These are phyloP conservation scores for Melitaea cinxia DNA, from an alignment of 1,140 invertebrate genomes.

Conservation along the genomic window DNA sequence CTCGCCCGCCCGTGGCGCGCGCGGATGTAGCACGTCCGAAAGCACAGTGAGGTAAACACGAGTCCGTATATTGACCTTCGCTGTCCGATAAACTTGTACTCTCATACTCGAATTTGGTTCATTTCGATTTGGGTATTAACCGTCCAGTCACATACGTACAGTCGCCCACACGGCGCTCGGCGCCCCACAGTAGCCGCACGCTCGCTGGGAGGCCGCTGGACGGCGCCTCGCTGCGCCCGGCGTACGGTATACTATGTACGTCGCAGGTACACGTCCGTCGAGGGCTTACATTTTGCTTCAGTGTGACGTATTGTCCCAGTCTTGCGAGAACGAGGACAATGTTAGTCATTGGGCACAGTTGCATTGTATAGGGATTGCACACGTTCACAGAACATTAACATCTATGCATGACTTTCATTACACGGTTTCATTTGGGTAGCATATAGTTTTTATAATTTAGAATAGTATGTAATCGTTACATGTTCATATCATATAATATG, in stretches of 20 bases:
- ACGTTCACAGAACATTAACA: slow-evolving; percentile 45
- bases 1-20: slow-evolving; percentile 63
- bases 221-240: too few relatives aligned
- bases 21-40: slow-evolving; percentile 77
- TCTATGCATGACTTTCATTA: slow-evolving; percentile 52
- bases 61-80: slow-evolving; percentile 41
- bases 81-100: slow-evolving; percentile 64
- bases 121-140: slow-evolving; percentile 38
- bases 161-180: not conserved
- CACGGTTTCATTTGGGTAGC: slow-evolving; percentile 29
- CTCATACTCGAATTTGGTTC: slow-evolving; percentile 63
- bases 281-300: slow-evolving; percentile 69
- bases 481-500: not conserved
- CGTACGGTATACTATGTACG: too few relatives aligned
- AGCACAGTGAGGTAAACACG: slow-evolving; percentile 81
- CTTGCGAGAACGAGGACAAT: slow-evolving; percentile 55
- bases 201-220: slow-evolving; percentile 36
- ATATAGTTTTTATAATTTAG: slow-evolving; percentile 27
- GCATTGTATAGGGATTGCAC: slow-evolving; percentile 79
- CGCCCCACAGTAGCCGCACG: slow-evolving; percentile 1
- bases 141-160: slow-evolving; percentile 7
- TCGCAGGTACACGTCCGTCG: slow-evolving; percentile 45
- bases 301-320: slow-evolving; percentile 77
- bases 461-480: slow-evolving; percentile 3
- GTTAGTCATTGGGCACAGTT: slow-evolving; percentile 79